phyloP scores from a whole-genome alignment of 2,113 vertebrate genomes.

The Indri indri region DNA sequence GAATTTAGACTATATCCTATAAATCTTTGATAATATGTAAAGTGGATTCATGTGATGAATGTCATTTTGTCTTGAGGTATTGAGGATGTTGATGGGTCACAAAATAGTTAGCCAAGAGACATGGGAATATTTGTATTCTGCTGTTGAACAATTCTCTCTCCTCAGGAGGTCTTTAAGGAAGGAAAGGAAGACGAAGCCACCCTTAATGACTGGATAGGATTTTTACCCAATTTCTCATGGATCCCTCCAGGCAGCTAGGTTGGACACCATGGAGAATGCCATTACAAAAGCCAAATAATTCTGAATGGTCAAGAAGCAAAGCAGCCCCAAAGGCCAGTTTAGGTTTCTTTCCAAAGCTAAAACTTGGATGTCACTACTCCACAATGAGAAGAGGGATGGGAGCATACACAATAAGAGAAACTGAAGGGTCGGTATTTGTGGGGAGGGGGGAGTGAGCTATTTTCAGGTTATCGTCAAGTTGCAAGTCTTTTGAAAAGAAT shows the following conservation, averaged over 20 bases:
- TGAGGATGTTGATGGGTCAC: not conserved
- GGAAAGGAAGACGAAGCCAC: not conserved
- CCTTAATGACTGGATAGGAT: not conserved
- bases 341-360: not conserved
- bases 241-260: not conserved
- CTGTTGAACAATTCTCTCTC: not conserved
- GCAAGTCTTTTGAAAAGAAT: not conserved
- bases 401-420: not conserved
- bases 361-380: not conserved
- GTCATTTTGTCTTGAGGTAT: not conserved
- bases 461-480: not conserved
- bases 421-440: not conserved
- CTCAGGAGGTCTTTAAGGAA: not conserved
- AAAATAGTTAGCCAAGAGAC: not conserved
- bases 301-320: not conserved
- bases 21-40: not conserved
- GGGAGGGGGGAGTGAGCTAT: not conserved
- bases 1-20: not conserved
- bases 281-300: not conserved
- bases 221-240: not conserved
- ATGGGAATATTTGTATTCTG: not conserved
- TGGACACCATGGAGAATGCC: not conserved
- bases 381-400: not conserved
- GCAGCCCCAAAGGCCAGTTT: not conserved
- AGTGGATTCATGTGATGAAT: not conserved